These are phyloP conservation scores for Ormyrus rosae DNA, from an alignment of 2,888 invertebrate genomes.

Conservation along the genomic window DNA sequence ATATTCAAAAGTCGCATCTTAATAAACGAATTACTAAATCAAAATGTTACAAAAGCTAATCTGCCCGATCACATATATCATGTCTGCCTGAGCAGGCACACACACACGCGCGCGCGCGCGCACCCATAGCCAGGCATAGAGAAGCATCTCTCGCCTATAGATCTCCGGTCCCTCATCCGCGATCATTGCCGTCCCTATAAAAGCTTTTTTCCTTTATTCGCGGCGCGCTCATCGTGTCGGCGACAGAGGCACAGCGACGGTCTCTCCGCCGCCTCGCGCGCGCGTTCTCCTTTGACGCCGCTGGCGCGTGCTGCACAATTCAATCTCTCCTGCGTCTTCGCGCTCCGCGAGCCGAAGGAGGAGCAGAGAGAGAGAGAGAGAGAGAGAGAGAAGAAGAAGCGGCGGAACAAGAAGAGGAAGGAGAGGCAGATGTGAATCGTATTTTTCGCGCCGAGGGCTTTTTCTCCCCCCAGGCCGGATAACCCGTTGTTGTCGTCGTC, in stretches of 20 bases:
- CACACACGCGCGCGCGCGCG: background rate
- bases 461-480: slow-evolving; percentile 25
- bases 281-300: slow-evolving; percentile 12
- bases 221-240: background rate
- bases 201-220: slow-evolving; percentile 27
- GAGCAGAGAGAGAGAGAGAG: background rate
- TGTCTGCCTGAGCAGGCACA: background rate
- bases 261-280: too few relatives aligned
- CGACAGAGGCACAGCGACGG: too few relatives aligned
- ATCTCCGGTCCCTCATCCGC: slow-evolving; percentile 27
- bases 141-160: slow-evolving; percentile 26
- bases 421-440: slow-evolving; percentile 45
- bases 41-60: slow-evolving; percentile 25
- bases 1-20: background rate
- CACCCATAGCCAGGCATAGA: background rate
- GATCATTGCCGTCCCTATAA: slow-evolving; percentile 19
- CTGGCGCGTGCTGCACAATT: slow-evolving; percentile 32
- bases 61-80: slow-evolving; percentile 24
- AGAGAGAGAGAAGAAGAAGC: slow-evolving; percentile 9
- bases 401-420: background rate
- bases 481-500: slow-evolving; percentile 36
- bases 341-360: background rate
- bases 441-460: slow-evolving; percentile 39
- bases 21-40: slow-evolving; percentile 18
- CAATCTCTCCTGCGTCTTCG: slow-evolving; percentile 15